Percentiles rank a stretch among this genome's conserved stretches.
These are phyloP conservation scores for Laticauda laticaudata DNA, from an alignment of 2,113 vertebrate genomes.

Conservation along the genomic window DNA sequence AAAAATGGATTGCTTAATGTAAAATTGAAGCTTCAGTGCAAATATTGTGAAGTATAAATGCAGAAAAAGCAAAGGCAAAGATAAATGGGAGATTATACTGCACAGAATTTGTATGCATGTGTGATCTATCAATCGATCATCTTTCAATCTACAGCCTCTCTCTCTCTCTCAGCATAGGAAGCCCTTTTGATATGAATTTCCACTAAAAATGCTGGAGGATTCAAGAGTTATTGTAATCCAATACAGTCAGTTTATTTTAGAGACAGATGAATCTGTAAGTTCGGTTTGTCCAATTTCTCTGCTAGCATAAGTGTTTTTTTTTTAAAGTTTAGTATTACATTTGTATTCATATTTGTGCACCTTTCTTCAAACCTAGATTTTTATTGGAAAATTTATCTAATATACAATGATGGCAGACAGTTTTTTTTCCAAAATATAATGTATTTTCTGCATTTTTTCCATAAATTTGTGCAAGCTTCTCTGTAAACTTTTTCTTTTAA, in stretches of 20 bases:
- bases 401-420: background rate
- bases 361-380: background rate
- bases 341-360: background rate
- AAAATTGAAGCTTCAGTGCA: constrained; percentile 45
- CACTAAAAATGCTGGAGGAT: background rate
- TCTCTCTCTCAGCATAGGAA: background rate
- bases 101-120: background rate
- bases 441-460: background rate
- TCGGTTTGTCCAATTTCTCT: background rate
- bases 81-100: background rate
- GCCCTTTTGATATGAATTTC: background rate
- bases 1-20: constrained; percentile 42
- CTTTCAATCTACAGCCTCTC: background rate
- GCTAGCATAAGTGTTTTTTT: background rate
- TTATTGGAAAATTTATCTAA: background rate
- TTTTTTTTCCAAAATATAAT: background rate
- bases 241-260: background rate
- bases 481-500: background rate
- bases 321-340: background rate
- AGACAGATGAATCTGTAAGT: background rate
- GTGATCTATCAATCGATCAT: background rate
- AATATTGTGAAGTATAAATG: constrained; percentile 5
- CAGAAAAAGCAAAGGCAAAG: constrained; percentile 36
- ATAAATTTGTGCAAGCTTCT: background rate
- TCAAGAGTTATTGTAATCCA: background rate